phyloP scores from a whole-genome alignment of 2,113 vertebrate genomes.

The Phrynocephalus versicolor region DNA sequence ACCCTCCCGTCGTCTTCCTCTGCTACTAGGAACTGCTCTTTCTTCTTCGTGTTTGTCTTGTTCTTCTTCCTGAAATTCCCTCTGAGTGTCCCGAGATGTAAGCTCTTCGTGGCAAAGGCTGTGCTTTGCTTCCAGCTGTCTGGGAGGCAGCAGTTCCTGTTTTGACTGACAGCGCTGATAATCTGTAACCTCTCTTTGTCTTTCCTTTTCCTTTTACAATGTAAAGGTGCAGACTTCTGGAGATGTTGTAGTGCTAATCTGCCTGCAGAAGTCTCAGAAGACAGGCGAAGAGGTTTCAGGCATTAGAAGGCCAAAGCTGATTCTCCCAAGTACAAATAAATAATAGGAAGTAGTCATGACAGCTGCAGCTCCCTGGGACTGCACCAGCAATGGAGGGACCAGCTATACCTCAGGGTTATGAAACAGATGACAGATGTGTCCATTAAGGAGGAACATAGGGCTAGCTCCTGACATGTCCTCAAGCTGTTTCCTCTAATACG shows the following conservation, averaged over 20 bases:
- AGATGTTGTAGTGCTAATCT: background rate
- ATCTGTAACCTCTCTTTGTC: background rate
- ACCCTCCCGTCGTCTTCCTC: no score
- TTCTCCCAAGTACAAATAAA: conserved; percentile 12
- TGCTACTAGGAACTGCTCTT: no score
- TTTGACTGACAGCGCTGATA: background rate
- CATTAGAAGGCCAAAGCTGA: background rate
- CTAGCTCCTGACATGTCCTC: conserved; percentile 19
- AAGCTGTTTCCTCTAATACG: background rate
- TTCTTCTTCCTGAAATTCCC: background rate
- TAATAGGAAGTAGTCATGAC: conserved; percentile 13
- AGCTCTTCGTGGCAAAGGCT: background rate
- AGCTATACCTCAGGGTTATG: conserved; percentile 9
- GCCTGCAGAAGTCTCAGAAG: background rate
- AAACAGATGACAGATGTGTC: conserved; percentile 21
- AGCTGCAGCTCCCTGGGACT: background rate
- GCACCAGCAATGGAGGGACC: background rate
- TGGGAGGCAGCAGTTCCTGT: background rate
- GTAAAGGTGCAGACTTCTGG: background rate
- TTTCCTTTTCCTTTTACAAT: background rate
- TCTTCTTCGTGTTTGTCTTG: background rate
- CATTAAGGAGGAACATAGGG: background rate
- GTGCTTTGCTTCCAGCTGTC: background rate
- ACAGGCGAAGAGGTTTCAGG: background rate
- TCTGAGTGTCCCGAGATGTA: background rate